These are phyloP conservation scores for Vanessa tameamea DNA, from an alignment of 1,140 invertebrate genomes.

Conservation along the genomic window DNA sequence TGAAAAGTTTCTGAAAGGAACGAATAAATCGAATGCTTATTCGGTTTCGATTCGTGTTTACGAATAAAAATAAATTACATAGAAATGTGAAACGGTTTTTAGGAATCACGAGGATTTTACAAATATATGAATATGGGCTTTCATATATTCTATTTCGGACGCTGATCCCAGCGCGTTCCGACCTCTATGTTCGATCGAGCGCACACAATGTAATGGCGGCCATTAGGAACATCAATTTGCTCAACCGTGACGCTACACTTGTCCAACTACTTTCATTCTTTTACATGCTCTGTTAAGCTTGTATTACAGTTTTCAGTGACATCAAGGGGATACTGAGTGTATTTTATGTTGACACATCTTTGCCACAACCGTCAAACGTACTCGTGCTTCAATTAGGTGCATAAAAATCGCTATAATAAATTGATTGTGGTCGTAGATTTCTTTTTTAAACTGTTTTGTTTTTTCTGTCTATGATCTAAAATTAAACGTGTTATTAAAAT, in stretches of 20 bases:
- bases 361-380: too few species aligned
- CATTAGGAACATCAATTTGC: slow-evolving; percentile 74
- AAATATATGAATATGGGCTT: slow-evolving; percentile 11
- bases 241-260: slow-evolving; percentile 68
- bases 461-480: too few species aligned
- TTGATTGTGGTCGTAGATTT: too few species aligned
- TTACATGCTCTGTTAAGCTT: slow-evolving; percentile 53
- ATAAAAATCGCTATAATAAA: too few species aligned
- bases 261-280: slow-evolving; percentile 62
- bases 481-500: too few species aligned
- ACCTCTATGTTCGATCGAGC: slow-evolving; percentile 69
- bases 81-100: background rate
- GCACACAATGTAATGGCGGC: slow-evolving; percentile 71
- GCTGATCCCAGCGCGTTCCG: slow-evolving; percentile 50
- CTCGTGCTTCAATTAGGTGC: too few species aligned
- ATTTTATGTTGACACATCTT: background rate
- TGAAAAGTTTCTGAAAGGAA: background rate
- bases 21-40: slow-evolving; percentile 5
- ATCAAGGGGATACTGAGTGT: background rate
- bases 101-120: slow-evolving; percentile 2
- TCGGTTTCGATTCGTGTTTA: slow-evolving; percentile 2
- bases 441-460: too few species aligned
- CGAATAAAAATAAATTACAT: slow-evolving; percentile 1
- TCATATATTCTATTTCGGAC: slow-evolving; percentile 12
- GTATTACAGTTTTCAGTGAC: slow-evolving; percentile 7